Percentiles rank a stretch among this genome's conserved stretches.
Conservation (phyloP, 2,113 vertebrate genomes). For the Micronycteris hirsuta region DNA sequence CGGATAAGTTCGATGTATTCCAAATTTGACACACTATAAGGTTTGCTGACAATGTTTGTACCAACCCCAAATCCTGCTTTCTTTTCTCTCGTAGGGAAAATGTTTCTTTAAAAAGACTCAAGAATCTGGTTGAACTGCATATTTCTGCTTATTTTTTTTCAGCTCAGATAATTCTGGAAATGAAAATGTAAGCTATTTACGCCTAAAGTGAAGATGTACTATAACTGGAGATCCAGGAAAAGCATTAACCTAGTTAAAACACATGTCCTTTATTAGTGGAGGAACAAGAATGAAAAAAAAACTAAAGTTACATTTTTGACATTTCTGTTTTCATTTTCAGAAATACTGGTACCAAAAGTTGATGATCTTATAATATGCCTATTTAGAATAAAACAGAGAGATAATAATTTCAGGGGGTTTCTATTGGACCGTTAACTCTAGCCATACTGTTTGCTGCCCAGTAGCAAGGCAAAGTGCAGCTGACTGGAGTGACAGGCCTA, state of each 20-base stretch:
- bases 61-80: background rate
- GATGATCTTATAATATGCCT: background rate
- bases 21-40: conserved; percentile 18
- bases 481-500: background rate
- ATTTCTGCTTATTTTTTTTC: conserved; percentile 47
- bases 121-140: conserved; percentile 35
- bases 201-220: conserved; percentile 55
- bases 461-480: background rate
- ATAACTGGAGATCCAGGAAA: conserved; percentile 59
- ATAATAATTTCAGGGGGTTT: background rate
- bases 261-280: conserved; percentile 48
- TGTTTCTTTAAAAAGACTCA: conserved; percentile 24
- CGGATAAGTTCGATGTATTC: background rate
- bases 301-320: conserved; percentile 2
- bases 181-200: conserved; percentile 56
- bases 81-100: background rate
- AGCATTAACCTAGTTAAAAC: conserved; percentile 61
- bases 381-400: background rate
- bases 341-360: background rate
- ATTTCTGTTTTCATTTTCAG: conserved; percentile 42
- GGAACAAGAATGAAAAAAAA: background rate
- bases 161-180: conserved; percentile 55
- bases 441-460: background rate
- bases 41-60: conserved; percentile 7
- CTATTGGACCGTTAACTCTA: background rate